A percentile compares a stretch with the other conserved stretches of the same genome.
Evolutionary conservation across 2,113 vertebrate genomes (phyloP).

Genomic region (Oncorhynchus keta): DNA sequence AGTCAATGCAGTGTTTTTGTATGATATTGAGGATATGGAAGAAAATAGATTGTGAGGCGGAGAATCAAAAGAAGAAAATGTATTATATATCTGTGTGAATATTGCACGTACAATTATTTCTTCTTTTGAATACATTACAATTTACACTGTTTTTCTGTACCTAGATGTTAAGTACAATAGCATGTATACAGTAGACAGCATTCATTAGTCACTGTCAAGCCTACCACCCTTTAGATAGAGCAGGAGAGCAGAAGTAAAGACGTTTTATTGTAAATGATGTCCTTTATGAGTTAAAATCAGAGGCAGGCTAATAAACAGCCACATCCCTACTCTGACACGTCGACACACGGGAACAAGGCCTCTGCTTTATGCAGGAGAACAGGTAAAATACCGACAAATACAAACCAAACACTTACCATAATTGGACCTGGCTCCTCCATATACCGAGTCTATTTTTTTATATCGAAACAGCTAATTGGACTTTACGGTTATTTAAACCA

Average conservation of each 20-base stretch:
- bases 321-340: slow-evolving; percentile 50
- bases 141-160: slow-evolving; percentile 60
- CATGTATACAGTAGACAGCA: slow-evolving; percentile 58
- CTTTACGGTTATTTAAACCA: slow-evolving; percentile 67
- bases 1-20: slow-evolving; percentile 72
- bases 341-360: slow-evolving; percentile 43
- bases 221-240: neutral
- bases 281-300: slow-evolving; percentile 53
- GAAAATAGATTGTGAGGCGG: slow-evolving; percentile 22
- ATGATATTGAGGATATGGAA: slow-evolving; percentile 66
- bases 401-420: slow-evolving; percentile 62
- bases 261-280: slow-evolving; percentile 60
- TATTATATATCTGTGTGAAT: slow-evolving; percentile 67
- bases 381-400: slow-evolving; percentile 68
- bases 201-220: slow-evolving; percentile 53
- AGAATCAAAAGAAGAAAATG: slow-evolving; percentile 65
- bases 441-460: slow-evolving; percentile 62
- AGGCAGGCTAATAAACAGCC: slow-evolving; percentile 32
- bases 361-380: slow-evolving; percentile 68
- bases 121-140: slow-evolving; percentile 68
- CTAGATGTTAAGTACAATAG: slow-evolving; percentile 64
- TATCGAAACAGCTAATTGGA: slow-evolving; percentile 69
- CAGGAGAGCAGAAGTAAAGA: slow-evolving; percentile 7
- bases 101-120: slow-evolving; percentile 66
- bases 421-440: slow-evolving; percentile 72